A percentile compares a stretch with the other conserved stretches of the same genome.
Evolutionary conservation across 2,888 invertebrate species (phyloP).

Genomic region (Hermodice carunculata): DNA sequence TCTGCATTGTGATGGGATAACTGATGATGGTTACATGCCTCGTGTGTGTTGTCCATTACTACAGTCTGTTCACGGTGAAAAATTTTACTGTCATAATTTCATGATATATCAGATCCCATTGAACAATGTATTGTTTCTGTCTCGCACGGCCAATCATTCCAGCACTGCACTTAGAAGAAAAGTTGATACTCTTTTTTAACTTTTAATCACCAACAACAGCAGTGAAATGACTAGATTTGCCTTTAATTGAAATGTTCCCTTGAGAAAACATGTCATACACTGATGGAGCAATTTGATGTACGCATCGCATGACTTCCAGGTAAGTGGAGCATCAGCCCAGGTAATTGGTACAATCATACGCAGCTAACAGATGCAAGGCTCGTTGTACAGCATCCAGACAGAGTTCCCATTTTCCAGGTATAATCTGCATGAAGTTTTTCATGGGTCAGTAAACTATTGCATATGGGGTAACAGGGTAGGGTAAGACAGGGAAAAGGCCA

Average conservation of each 20-base stretch:
- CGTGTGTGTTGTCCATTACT: too few relatives aligned
- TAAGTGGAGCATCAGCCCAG: background rate
- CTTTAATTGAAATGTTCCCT: background rate
- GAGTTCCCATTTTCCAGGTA: background rate
- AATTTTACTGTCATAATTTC: too few relatives aligned
- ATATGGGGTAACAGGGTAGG: too few relatives aligned
- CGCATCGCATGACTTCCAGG: too few relatives aligned
- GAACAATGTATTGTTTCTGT: background rate
- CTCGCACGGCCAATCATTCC: background rate
- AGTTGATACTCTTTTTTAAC: background rate
- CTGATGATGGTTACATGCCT: too few relatives aligned
- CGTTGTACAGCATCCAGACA: too few relatives aligned
- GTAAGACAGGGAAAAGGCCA: too few relatives aligned
- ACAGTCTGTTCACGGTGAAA: too few relatives aligned
- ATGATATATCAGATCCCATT: background rate
- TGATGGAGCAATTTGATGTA: background rate
- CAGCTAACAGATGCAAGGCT: background rate
- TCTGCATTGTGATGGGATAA: too few relatives aligned
- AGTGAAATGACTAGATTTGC: background rate
- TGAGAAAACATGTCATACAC: background rate
- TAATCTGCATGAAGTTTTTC: too few relatives aligned
- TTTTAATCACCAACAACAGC: background rate
- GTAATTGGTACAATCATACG: background rate
- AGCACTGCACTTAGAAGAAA: background rate
- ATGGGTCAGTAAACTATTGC: too few relatives aligned